These are phyloP conservation scores for Calameuta pallipes DNA, from an alignment of 2,888 invertebrate genomes.

Conservation along the genomic window DNA sequence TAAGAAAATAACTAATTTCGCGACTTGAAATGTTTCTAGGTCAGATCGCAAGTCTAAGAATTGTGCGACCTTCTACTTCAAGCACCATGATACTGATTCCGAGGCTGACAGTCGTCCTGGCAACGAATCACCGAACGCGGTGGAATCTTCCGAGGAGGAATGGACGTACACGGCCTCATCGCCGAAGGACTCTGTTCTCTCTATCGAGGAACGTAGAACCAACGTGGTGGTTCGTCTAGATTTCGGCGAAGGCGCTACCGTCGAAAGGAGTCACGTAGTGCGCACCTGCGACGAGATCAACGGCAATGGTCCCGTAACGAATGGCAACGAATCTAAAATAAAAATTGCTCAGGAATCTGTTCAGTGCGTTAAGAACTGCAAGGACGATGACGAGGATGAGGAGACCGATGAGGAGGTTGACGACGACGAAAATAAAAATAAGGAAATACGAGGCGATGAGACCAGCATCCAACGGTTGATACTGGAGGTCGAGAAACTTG, in stretches of 20 bases:
- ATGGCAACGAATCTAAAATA: no score
- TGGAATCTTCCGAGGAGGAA: slow-evolving; percentile 75
- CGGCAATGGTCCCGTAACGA: slow-evolving; percentile 1
- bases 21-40: slow-evolving; percentile 50
- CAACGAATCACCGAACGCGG: slow-evolving; percentile 64
- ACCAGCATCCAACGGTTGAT: slow-evolving; percentile 80
- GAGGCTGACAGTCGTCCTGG: slow-evolving; percentile 71
- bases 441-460: slow-evolving; percentile 61
- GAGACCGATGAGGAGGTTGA: slow-evolving; percentile 49
- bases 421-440: slow-evolving; percentile 63
- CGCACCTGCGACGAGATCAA: slow-evolving; percentile 23
- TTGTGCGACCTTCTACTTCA: slow-evolving; percentile 86
- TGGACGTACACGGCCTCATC: slow-evolving; percentile 72
- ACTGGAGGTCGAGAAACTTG: slow-evolving; percentile 83
- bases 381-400: slow-evolving; percentile 39
- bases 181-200: slow-evolving; percentile 34
- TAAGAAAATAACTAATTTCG: not conserved
- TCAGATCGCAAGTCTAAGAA: slow-evolving; percentile 85
- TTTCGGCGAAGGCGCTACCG: slow-evolving; percentile 45
- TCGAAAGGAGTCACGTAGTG: slow-evolving; percentile 14
- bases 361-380: slow-evolving; percentile 10
- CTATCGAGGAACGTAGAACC: slow-evolving; percentile 41
- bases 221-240: slow-evolving; percentile 54
- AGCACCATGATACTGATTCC: slow-evolving; percentile 87
- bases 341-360: not conserved